These are phyloP conservation scores for Cladopsammia gracilis DNA, from an alignment of 64 coral and sea anemone genomes.

Conservation along the genomic window DNA sequence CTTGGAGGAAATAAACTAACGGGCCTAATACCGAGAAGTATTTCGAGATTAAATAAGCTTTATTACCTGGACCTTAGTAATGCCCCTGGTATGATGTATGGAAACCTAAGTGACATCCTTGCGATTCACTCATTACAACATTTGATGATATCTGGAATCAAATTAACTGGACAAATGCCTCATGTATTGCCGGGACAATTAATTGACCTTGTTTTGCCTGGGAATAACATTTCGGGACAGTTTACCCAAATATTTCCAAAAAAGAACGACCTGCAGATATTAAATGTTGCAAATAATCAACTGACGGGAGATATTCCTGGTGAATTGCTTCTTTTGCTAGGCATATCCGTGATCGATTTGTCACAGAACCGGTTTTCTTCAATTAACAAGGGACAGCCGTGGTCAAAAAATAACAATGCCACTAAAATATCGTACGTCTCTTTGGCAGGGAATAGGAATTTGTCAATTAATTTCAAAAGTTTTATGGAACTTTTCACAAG, in stretches of 20 bases:
- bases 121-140: not conserved
- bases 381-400: not conserved
- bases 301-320: constrained; percentile 20
- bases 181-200: not conserved
- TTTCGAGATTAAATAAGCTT: not conserved
- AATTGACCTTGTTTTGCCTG: not conserved
- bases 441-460: constrained; percentile 48
- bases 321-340: not conserved
- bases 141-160: constrained; percentile 7
- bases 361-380: constrained; percentile 48
- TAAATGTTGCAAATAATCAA: constrained; percentile 46
- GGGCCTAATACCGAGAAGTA: constrained; percentile 7
- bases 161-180: constrained; percentile 38
- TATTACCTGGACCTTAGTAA: not conserved
- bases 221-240: constrained; percentile 17
- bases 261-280: not conserved
- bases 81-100: constrained; percentile 5
- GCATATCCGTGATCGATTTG: not conserved
- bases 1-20: not conserved
- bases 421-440: not conserved
- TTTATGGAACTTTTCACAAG: not conserved
- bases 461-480: constrained; percentile 32
- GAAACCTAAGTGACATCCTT: constrained; percentile 23
- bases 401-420: not conserved
- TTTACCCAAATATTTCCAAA: not conserved